A percentile compares a stretch with the other conserved stretches of the same genome.
phyloP scores from a whole-genome alignment of 2,797 vertebrate genomes.

The Onychomys arenicola region DNA sequence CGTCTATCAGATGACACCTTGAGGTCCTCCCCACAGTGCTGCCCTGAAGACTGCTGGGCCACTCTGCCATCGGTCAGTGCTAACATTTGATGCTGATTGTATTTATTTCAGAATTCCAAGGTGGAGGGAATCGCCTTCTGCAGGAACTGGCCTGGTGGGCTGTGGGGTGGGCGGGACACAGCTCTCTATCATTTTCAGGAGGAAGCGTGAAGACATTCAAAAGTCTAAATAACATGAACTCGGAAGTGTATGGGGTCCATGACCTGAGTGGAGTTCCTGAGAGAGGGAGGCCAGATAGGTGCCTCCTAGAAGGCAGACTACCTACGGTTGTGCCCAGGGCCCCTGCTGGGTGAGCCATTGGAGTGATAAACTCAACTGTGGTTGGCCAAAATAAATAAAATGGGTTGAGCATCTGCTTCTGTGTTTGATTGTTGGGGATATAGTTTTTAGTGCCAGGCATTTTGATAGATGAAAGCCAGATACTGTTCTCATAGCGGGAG shows the following conservation, averaged over 20 bases:
- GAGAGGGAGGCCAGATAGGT: too few species aligned
- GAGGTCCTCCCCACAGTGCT: slow-evolving; percentile 74
- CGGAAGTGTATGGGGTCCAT: slow-evolving; percentile 53
- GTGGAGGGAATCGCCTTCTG: neutral
- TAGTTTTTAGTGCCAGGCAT: neutral
- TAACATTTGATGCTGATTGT: slow-evolving; percentile 80
- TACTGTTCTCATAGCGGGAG: neutral
- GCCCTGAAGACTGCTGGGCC: slow-evolving; percentile 73
- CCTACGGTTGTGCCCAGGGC: too few species aligned
- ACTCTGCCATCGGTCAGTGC: slow-evolving; percentile 77
- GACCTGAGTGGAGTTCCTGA: neutral
- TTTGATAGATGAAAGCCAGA: neutral
- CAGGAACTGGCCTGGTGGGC: slow-evolving; percentile 36
- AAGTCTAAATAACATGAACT: neutral
- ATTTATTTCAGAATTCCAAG: slow-evolving; percentile 83
- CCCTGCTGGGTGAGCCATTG: neutral
- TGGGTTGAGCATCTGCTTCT: neutral
- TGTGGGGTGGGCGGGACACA: neutral
- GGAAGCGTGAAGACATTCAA: neutral
- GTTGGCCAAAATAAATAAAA: neutral
- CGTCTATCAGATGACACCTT: slow-evolving; percentile 62
- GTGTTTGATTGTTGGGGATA: neutral
- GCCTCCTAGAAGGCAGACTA: neutral
- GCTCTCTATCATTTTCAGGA: slow-evolving; percentile 34
- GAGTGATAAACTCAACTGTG: neutral